Evolutionary conservation across 2,888 invertebrate species (phyloP).

Genomic region (Apomyelois bistriatella): DNA sequence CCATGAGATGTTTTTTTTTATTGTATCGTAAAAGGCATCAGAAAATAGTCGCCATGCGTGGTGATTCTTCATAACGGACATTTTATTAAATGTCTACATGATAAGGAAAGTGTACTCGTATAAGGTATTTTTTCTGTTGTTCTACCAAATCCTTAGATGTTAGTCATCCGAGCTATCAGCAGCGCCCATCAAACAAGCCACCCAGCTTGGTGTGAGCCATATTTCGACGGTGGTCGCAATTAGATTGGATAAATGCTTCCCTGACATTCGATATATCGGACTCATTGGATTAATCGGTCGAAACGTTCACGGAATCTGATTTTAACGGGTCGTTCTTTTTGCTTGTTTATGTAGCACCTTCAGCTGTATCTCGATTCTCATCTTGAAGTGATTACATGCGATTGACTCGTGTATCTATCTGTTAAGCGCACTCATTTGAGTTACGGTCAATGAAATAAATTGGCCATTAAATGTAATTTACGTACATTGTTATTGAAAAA

Average conservation of each 20-base stretch:
- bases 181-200: conserved; percentile 48
- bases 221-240: conserved; percentile 71
- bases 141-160: conserved; percentile 27
- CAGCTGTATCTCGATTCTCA: conserved; percentile 47
- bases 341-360: conserved; percentile 61
- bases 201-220: conserved; percentile 56
- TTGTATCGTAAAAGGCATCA: no score
- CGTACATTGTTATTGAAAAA: not conserved
- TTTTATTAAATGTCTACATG: no score
- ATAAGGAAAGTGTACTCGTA: no score
- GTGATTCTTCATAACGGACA: no score
- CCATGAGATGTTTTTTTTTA: no score
- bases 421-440: conserved; percentile 14
- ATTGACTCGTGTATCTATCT: conserved; percentile 23
- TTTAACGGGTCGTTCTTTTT: conserved; percentile 62
- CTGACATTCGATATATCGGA: conserved; percentile 61
- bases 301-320: conserved; percentile 60
- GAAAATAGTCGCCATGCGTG: no score
- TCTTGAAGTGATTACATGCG: conserved; percentile 31
- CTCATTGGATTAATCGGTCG: conserved; percentile 67
- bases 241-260: conserved; percentile 68
- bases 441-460: conserved; percentile 20
- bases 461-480: conserved; percentile 15
- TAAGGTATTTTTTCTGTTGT: conserved; percentile 15
- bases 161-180: conserved; percentile 41